Evolutionary conservation across 2,113 vertebrate genomes (phyloP), one percentile per base, ranked within the genome.

Genomic region (Elephas maximus): DNA sequence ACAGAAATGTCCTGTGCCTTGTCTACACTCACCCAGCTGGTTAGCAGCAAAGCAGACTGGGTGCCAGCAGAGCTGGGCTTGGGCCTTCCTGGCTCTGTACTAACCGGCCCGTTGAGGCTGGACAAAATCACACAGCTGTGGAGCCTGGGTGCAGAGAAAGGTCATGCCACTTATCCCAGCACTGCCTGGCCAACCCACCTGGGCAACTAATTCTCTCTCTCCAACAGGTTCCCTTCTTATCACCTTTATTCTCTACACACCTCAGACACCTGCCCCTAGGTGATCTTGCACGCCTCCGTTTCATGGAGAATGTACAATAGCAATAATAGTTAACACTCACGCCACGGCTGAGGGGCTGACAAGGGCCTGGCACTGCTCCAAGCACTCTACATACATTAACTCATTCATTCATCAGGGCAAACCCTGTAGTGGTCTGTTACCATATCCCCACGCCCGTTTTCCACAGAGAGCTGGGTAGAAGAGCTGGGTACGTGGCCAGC

Each of bases 301-400:
- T 18, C 26, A 3, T 3, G 60, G 60, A 76, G 90, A 57, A 48
- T 60, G 5, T 12, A 33, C 82, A 41, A 2, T 12, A 12, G 45
- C 30, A 7, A 6, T 2, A 33, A 8, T 8, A 11, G 37, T 14
- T 10, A 12, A 33, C 48, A 45, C 26, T 51, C 2, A 81, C 33
- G 41, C 0, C 8, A 0, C 4, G 48, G 6, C 48, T 48, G 48
- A 48, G 48, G n/a, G 24, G 79, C 4, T 2, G 53, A 0, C 21
- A 1, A 1, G 0, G 6, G 23, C 45, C 18, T 37, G 69, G 60
- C 69, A 26, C n/a, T 45, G 37, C 8, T 17, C 45, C 9, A 3
- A 15, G 45, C 10, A 5, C 81, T 24, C 41, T 30, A 1, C 0
- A 15, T 53, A 21, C 2, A 6, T 37, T 17, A 45, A 60, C 48